Evolutionary conservation across 37 sponge, comb jelly and placozoan species (phyloP), one percentile per base, ranked within the genome.

Genomic region (Halisarca cf. caerulea): DNA sequence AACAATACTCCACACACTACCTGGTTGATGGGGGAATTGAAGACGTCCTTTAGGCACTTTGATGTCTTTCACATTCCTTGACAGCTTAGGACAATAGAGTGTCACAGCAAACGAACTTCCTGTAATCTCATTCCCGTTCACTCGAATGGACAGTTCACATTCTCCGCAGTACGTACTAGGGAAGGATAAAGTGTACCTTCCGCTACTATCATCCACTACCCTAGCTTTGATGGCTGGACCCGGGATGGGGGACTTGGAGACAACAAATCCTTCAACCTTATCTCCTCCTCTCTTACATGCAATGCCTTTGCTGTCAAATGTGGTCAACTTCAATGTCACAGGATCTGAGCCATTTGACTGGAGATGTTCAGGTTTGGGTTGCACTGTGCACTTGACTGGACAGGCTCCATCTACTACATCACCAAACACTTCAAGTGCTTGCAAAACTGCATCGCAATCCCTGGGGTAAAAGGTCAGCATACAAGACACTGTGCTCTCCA

Each of bases 21-120:
- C 37, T n/a, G n/a, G 71, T 69, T 69, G 6, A 35, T 69, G 36
- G 21, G 71, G 71, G 71, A 69, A 69, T 69, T 69, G 3, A 28
- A 69, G 37, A 28, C 20, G 20, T 36, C 35, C 71, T 28, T 69
- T 69, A 69, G 35, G 21, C n/a, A n/a, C n/a, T n/a, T n/a, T n/a
- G n/a, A n/a, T n/a, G n/a, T n/a, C n/a, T n/a, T n/a, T n/a, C n/a
- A n/a, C n/a, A n/a, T n/a, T n/a, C n/a, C n/a, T n/a, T n/a, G n/a
- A n/a, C n/a, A n/a, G n/a, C n/a, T n/a, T n/a, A n/a, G n/a, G n/a
- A n/a, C n/a, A n/a, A n/a, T n/a, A n/a, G n/a, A 20, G 11, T 17
- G 17, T 17, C 11, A 55, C 17, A n/a, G n/a, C n/a, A 55, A 55
- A 20, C 11, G 57, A 17, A 17, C 57, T 55, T 17, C 57, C 57